Evolutionary conservation across 2,797 vertebrate species (phyloP).

Genomic region (Yasuhikotakia modesta): DNA sequence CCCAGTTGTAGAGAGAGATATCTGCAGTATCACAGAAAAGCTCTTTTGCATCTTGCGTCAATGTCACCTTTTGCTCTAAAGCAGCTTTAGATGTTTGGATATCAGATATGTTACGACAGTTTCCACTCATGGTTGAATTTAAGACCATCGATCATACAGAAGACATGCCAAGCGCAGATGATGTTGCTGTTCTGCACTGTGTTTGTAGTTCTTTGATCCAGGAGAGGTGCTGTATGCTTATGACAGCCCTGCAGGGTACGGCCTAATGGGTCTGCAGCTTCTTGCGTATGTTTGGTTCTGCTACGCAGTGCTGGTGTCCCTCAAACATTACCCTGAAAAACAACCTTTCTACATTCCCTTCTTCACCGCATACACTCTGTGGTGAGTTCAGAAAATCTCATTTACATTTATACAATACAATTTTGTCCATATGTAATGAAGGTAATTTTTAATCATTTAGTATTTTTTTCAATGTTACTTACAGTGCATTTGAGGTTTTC

Average conservation of each 20-base stretch:
- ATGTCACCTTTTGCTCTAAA: constrained; percentile 29
- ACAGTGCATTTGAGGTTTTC: no score
- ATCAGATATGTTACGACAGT: neutral
- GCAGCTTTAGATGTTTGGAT: constrained; percentile 30
- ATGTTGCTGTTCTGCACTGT: constrained; percentile 16
- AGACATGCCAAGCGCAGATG: neutral
- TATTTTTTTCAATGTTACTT: no score
- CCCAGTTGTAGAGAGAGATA: constrained; percentile 21
- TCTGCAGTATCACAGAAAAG: constrained; percentile 2
- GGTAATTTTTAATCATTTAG: no score
- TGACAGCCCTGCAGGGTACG: constrained; percentile 90
- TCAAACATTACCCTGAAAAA: constrained; percentile 90
- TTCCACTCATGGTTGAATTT: constrained; percentile 20
- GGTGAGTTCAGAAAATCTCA: constrained; percentile 74
- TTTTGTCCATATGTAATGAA: no score
- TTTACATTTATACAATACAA: neutral
- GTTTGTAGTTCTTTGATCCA: constrained; percentile 88
- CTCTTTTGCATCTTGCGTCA: constrained; percentile 21
- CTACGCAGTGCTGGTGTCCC: constrained; percentile 87
- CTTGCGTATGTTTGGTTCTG: constrained; percentile 93
- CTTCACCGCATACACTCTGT: constrained; percentile 91
- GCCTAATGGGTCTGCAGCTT: constrained; percentile 88
- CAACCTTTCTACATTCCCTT: constrained; percentile 92
- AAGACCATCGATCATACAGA: constrained; percentile 19
- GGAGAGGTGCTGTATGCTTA: constrained; percentile 91